Percentiles rank a stretch among this genome's conserved stretches.
Evolutionary conservation across 2,797 vertebrate species (phyloP).

Genomic region (Ciconia nigra): DNA sequence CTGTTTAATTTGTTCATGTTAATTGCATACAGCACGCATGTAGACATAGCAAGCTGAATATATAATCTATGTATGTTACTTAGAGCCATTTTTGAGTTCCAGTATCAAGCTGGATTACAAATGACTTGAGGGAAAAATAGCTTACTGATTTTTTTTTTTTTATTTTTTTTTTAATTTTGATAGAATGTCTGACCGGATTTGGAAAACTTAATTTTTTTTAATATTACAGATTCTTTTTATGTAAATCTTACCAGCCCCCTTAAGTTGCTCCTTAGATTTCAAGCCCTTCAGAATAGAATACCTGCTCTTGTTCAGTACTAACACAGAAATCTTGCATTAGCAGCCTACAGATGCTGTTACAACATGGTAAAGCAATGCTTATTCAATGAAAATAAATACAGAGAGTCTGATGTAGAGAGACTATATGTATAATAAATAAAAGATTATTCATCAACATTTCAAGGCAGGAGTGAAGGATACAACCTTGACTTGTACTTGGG

Average conservation of each 20-base stretch:
- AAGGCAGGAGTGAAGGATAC: neutral
- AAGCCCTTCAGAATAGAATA: neutral
- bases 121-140: neutral
- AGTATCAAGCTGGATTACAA: neutral
- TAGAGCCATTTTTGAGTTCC: neutral
- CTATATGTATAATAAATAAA: neutral
- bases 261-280: neutral
- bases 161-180: neutral
- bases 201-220: neutral
- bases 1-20: neutral
- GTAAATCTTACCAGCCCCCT: neutral
- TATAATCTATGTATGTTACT: neutral
- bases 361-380: neutral
- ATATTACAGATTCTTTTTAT: neutral
- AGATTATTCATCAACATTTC: neutral
- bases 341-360: neutral
- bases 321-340: neutral
- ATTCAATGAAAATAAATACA: neutral
- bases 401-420: neutral
- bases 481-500: conserved; percentile 42
- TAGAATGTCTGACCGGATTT: neutral
- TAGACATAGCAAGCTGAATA: neutral
- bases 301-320: neutral
- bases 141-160: neutral
- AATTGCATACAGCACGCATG: neutral